These are phyloP conservation scores for Oreotrochilus melanogaster DNA, from an alignment of 2,113 vertebrate species.

Conservation along the genomic window DNA sequence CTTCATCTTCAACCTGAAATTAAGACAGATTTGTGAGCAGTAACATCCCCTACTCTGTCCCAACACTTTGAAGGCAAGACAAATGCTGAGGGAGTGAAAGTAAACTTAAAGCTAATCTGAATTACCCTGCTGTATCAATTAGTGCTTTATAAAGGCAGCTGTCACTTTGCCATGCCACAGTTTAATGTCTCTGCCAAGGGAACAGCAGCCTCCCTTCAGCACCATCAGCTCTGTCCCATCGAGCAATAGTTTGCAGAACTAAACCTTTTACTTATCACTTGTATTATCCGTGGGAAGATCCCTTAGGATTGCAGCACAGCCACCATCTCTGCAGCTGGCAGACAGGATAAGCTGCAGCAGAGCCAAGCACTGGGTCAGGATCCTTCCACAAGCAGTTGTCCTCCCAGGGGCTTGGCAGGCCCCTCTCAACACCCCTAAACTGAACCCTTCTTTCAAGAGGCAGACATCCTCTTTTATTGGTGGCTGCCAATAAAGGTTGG, in stretches of 20 bases:
- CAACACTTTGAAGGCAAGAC: background rate
- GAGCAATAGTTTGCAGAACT: too few species aligned
- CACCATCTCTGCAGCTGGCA: background rate
- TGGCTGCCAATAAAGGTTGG: background rate
- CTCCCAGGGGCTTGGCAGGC: background rate
- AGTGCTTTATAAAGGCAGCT: background rate
- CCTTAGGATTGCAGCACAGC: rapidly evolving
- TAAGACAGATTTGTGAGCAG: background rate
- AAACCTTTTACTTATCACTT: too few species aligned
- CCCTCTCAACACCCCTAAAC: background rate
- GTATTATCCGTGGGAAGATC: background rate
- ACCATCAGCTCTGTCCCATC: background rate
- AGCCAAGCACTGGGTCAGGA: background rate
- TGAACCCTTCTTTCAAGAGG: background rate
- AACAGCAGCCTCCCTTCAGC: background rate
- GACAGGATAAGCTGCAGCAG: background rate
- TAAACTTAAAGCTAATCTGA: background rate
- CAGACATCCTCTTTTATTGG: background rate
- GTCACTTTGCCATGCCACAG: rapidly evolving
- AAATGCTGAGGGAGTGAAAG: background rate
- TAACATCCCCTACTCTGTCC: background rate
- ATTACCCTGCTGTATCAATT: background rate
- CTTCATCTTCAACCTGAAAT: slow-evolving; percentile 83
- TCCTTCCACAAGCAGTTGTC: background rate
- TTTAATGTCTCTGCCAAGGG: background rate